Evolutionary conservation across 1,140 invertebrate species (phyloP).

Genomic region (Drosophila prosaltans): DNA sequence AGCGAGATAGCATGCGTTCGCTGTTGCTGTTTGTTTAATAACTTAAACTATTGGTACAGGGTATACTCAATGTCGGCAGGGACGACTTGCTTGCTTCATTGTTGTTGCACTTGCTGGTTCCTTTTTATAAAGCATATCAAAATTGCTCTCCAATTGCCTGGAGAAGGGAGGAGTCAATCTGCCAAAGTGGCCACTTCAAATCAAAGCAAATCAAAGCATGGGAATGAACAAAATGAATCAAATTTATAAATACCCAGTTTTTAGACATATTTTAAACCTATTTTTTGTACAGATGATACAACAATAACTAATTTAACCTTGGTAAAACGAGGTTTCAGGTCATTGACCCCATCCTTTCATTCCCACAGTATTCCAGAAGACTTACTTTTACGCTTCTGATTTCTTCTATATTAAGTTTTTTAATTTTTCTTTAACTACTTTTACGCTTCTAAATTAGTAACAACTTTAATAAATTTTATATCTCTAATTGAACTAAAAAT

Average conservation of each 20-base stretch:
- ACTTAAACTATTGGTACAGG: too few relatives aligned
- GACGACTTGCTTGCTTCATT: not conserved
- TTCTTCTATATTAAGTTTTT: too few relatives aligned
- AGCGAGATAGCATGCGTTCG: not conserved
- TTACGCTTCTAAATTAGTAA: too few relatives aligned
- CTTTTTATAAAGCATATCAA: constrained; percentile 31
- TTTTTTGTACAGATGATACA: too few relatives aligned
- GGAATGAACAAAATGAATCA: not conserved
- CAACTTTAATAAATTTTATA: not conserved
- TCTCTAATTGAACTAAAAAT: not conserved
- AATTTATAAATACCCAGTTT: not conserved
- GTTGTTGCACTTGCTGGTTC: not conserved
- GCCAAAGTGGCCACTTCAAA: not conserved
- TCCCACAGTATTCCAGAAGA: too few relatives aligned
- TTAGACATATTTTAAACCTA: not conserved
- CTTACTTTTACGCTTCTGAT: too few relatives aligned
- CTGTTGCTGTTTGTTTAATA: not conserved
- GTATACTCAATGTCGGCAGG: too few relatives aligned
- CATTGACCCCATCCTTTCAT: too few relatives aligned
- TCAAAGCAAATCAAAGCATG: not conserved
- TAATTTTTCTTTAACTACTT: too few relatives aligned
- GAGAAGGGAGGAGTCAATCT: constrained; percentile 10
- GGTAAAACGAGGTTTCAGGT: too few relatives aligned
- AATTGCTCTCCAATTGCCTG: constrained; percentile 50
- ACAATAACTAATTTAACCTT: too few relatives aligned